A percentile compares a stretch with the other conserved stretches of the same genome.
These are phyloP conservation scores for Drosophila hawaiiensis DNA, from an alignment of 2,888 invertebrate genomes.

Conservation along the genomic window DNA sequence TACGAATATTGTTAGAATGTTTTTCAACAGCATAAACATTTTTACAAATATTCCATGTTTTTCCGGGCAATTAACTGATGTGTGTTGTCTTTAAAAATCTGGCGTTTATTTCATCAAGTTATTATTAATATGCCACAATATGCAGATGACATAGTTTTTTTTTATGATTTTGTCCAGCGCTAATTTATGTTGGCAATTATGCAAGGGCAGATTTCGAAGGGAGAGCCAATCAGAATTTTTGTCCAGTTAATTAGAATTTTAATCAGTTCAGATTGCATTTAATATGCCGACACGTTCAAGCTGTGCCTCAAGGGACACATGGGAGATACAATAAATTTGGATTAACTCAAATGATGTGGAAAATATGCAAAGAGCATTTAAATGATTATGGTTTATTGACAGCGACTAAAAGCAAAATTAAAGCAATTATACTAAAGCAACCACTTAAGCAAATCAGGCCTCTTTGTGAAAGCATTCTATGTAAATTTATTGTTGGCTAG, in stretches of 20 bases:
- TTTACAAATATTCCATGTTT: constrained; percentile 21
- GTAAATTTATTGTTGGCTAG: constrained; percentile 23
- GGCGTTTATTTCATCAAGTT: constrained; percentile 23
- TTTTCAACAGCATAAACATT: constrained; percentile 10
- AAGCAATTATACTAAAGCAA: not conserved
- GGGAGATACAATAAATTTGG: constrained; percentile 35
- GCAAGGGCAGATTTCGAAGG: not conserved
- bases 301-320: constrained; percentile 19
- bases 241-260: constrained; percentile 56
- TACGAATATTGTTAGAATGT: constrained; percentile 20
- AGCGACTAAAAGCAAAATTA: not conserved
- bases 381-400: constrained; percentile 33
- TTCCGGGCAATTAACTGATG: constrained; percentile 3
- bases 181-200: constrained; percentile 54
- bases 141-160: constrained; percentile 27
- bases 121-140: constrained; percentile 27
- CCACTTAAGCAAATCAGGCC: constrained; percentile 16
- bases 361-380: constrained; percentile 30
- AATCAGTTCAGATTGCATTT: constrained; percentile 65
- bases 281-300: constrained; percentile 15
- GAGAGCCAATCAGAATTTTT: constrained; percentile 54
- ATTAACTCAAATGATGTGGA: constrained; percentile 36
- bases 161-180: not conserved
- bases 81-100: constrained; percentile 4
- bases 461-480: constrained; percentile 6